Percentiles rank a stretch among this genome's conserved stretches.
Evolutionary conservation across 2,113 vertebrate genomes (phyloP).

Genomic region (Petromus typicus): DNA sequence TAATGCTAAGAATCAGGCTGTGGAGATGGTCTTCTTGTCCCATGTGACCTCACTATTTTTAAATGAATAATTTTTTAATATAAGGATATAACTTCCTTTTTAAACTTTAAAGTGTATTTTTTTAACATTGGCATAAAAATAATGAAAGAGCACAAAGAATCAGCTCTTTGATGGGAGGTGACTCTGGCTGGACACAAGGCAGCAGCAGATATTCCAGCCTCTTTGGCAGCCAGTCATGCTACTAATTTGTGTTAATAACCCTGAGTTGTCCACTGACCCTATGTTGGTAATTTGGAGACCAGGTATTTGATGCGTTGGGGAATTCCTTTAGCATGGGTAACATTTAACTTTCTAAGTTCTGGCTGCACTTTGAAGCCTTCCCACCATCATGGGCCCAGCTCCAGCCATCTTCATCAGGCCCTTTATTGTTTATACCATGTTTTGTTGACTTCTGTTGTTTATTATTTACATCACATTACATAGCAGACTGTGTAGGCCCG

Average conservation of each 20-base stretch:
- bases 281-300: neutral
- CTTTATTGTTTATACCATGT: neutral
- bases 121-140: neutral
- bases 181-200: neutral
- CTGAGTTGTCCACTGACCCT: neutral
- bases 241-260: neutral
- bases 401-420: neutral
- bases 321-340: neutral
- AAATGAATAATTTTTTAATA: neutral
- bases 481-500: neutral
- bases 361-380: neutral
- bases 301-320: neutral
- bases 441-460: neutral
- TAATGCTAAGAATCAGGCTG: neutral
- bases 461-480: neutral
- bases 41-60: neutral
- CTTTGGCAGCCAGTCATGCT: neutral
- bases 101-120: neutral
- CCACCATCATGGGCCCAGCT: fast-evolving
- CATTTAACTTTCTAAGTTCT: neutral
- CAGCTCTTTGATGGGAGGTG: neutral
- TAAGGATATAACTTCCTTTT: neutral
- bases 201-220: neutral
- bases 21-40: neutral
- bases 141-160: neutral